Evolutionary conservation across 2,113 vertebrate genomes (phyloP), one percentile per base, ranked within the genome.

Genomic region (Hemiscyllium ocellatum): DNA sequence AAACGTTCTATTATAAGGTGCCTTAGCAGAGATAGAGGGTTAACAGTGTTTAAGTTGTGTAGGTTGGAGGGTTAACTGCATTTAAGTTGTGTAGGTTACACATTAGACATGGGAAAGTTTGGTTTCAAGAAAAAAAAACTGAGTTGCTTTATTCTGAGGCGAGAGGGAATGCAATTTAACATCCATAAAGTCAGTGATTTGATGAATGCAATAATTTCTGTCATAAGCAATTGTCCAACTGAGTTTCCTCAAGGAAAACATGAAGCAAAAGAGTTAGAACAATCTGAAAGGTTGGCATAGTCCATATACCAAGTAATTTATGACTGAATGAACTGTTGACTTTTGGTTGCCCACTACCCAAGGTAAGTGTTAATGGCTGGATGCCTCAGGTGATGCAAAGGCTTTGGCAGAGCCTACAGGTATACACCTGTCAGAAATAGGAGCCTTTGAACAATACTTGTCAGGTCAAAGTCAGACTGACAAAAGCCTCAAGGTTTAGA

Each of bases 401-500:
- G 37, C 20, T 83, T 47, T 83, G 37, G 37, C 37, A 83, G 37
- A 65, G 56, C 56, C 56, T 61, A 65, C 29, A 61, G 86, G 33
- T 29, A 33, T 91, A 56, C 87, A 91, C 52, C 87, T 91, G 87
- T 91, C 87, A 61, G 87, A 61, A 65, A 65, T 65, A 91, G 56
- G 15, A 56, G 10, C 26, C 29, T 91, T 91, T 91, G n/a, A 93
- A 93, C 33, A 93, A 93, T 42, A 65, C 33, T 93, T 93, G n/a
- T 37, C 89, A n/a, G 61, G 89, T 66, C 61, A 66, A 93, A 93
- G 61, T 93, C 29, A 93, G 89, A 93, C 61, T 93, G 89, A 93
- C 89, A 68, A 93, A 93, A 93, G 56, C 61, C 89, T 93, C 33
- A 66, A 93, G 56, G 87, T 56, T 65, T 91, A 91, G 87, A 93